Base-by-base conservation (phyloP, 2,113 vertebrate genomes). In the Columba janthina region DNA sequence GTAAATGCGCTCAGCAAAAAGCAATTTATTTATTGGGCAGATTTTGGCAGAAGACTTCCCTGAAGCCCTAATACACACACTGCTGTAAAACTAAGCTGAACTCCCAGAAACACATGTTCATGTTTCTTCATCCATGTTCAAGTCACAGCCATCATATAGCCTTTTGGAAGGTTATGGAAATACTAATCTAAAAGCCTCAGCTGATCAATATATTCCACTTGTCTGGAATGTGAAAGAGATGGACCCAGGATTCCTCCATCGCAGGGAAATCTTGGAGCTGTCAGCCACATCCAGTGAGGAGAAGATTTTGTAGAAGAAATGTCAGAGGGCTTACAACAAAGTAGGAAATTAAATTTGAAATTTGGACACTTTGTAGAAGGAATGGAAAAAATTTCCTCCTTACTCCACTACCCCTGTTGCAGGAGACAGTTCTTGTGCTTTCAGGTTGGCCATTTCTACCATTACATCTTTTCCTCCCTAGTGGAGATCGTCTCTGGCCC, bases 181-280 rank as follows among this genome's bases (percentile, higher is more conserved):
- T 61, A 91, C 5, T 60, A 38, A 40, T 26, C 22, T 79, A 75
- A 75, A 75, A 71, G 14, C 44, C 21, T 15, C 38, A 70, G 26
- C 4, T 91, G 62, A 42, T 64, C 40, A 72, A 76, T 42, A 24
- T 64, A 46, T 46, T 46, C 18, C 44, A 7, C 26, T 69, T 80
- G 25, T 60, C 42, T 73, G 44, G 32, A 50, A 65, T 54, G 16
- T 31, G 32, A 87, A 72, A 79, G 54, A 80, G 10, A 54, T 11
- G 34, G 50, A 60, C 25, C 15, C 0, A 0, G 54, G 8, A 60
- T 80, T 73, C 77, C 12, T 64, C 17, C 16, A 60, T 31, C 1
- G 1, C 69, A 91, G 44, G 32, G 44, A 76, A 66, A 79, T 15
- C 48, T 22, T 71, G 42, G 28, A 93, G 19, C 21, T 60, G 31